Evolutionary conservation across 2,113 vertebrate species (phyloP).

Genomic region (Carassius carassius): DNA sequence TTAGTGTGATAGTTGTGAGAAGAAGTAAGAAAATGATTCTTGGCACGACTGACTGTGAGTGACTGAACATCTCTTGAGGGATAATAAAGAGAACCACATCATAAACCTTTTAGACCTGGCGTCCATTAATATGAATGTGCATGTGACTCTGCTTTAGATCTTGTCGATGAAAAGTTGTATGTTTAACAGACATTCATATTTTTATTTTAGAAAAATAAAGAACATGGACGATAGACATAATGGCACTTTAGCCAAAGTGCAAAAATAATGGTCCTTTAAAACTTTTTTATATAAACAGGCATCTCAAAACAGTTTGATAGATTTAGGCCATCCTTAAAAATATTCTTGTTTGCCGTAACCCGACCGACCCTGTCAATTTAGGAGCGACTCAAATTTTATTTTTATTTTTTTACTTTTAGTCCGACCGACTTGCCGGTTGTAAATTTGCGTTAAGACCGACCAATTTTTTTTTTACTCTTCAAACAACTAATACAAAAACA

Average conservation of each 20-base stretch:
- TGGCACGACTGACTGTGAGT: slow-evolving; percentile 2
- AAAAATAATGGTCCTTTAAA: not conserved
- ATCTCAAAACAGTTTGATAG: not conserved
- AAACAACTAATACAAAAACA: too few species aligned
- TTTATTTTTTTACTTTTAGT: too few species aligned
- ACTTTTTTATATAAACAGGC: not conserved
- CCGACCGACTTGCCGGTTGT: too few species aligned
- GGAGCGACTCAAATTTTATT: too few species aligned
- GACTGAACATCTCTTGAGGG: slow-evolving; percentile 8
- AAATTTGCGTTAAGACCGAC: too few species aligned
- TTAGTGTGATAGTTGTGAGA: slow-evolving; percentile 48
- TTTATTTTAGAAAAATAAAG: slow-evolving; percentile 11
- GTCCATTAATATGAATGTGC: slow-evolving; percentile 7
- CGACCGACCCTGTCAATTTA: too few species aligned
- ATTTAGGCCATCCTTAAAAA: not conserved
- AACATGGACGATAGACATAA: not conserved
- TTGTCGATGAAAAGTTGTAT: slow-evolving; percentile 37
- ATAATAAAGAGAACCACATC: slow-evolving; percentile 43
- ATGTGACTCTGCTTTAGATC: slow-evolving; percentile 8
- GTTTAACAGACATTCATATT: slow-evolving; percentile 9
- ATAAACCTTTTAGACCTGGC: slow-evolving; percentile 31
- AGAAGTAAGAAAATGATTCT: slow-evolving; percentile 25
- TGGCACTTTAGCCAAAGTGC: not conserved
- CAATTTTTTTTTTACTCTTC: too few species aligned
- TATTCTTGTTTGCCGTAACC: too few species aligned